Conservation (phyloP, 2,888 invertebrate genomes). For the Dexiosoma caninum region DNA sequence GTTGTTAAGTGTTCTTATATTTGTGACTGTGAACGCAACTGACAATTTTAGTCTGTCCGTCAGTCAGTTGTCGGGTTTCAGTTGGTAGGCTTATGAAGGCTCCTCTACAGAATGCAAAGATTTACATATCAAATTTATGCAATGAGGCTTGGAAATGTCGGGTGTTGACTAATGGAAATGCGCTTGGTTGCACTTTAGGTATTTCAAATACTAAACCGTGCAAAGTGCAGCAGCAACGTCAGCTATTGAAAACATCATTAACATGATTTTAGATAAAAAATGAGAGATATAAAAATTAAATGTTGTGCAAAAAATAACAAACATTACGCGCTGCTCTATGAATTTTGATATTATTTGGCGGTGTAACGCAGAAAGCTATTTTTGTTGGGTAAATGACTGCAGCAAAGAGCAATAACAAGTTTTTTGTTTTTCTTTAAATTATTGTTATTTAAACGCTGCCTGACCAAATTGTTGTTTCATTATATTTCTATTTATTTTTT, state of each 20-base stretch:
- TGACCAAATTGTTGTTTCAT: slow-evolving; percentile 18
- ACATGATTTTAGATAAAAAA: no score
- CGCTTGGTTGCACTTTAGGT: slow-evolving; percentile 16
- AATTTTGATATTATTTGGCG: slow-evolving; percentile 62
- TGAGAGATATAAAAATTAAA: not conserved
- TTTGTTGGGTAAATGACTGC: slow-evolving; percentile 34
- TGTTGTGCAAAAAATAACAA: slow-evolving; percentile 44
- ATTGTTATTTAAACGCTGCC: slow-evolving; percentile 42
- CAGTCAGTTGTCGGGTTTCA: not conserved
- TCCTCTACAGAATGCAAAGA: slow-evolving; percentile 39
- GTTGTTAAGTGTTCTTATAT: not conserved
- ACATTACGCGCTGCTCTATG: slow-evolving; percentile 62
- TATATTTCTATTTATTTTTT: slow-evolving; percentile 1
- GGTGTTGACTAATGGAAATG: not conserved
- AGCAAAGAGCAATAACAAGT: not conserved
- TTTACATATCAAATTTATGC: slow-evolving; percentile 58
- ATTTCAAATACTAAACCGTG: slow-evolving; percentile 35
- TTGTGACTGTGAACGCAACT: slow-evolving; percentile 4
- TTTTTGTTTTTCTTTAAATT: not conserved
- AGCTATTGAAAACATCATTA: slow-evolving; percentile 41
- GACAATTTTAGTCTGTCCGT: slow-evolving; percentile 13
- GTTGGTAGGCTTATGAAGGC: slow-evolving; percentile 6
- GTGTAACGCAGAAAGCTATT: slow-evolving; percentile 25
- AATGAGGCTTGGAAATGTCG: not conserved
- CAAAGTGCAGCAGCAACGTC: slow-evolving; percentile 2